These are phyloP conservation scores for Coreoperca whiteheadi DNA, from an alignment of 2,113 vertebrate genomes.

Conservation along the genomic window DNA sequence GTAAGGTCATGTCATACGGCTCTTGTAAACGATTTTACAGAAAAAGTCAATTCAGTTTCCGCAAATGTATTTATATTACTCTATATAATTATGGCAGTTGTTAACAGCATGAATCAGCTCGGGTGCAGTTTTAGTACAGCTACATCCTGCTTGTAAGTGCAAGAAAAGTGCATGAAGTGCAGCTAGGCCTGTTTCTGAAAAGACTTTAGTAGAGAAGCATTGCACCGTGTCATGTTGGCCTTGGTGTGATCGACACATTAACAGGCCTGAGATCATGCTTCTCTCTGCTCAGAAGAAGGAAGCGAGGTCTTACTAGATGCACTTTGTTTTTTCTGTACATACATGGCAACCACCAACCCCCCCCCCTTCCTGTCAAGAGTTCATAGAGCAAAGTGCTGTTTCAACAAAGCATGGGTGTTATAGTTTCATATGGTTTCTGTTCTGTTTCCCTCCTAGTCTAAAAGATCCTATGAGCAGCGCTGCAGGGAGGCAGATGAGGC, in stretches of 20 bases:
- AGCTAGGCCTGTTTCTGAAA: not conserved
- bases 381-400: not conserved
- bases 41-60: not conserved
- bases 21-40: not conserved
- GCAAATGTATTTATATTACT: not conserved
- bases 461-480: slow-evolving; percentile 91
- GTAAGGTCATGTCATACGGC: slow-evolving; percentile 78
- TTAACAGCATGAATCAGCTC: not conserved
- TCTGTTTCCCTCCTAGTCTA: slow-evolving; percentile 83
- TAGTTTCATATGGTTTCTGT: slow-evolving; percentile 46
- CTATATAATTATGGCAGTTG: not conserved
- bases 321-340: slow-evolving; percentile 3
- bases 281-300: slow-evolving; percentile 44
- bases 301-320: slow-evolving; percentile 14
- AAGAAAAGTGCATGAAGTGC: not conserved
- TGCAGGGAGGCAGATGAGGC: slow-evolving; percentile 93
- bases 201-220: not conserved
- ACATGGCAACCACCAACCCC: not conserved
- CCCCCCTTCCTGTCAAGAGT: slow-evolving; percentile 13
- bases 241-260: too few species aligned
- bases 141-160: not conserved
- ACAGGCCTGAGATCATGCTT: not conserved
- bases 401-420: not conserved
- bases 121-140: not conserved
- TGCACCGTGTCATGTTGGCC: too few species aligned